Percentiles rank a stretch among this genome's conserved stretches.
phyloP scores from a whole-genome alignment of 2,888 invertebrate species.

The Diogma glabrata region DNA sequence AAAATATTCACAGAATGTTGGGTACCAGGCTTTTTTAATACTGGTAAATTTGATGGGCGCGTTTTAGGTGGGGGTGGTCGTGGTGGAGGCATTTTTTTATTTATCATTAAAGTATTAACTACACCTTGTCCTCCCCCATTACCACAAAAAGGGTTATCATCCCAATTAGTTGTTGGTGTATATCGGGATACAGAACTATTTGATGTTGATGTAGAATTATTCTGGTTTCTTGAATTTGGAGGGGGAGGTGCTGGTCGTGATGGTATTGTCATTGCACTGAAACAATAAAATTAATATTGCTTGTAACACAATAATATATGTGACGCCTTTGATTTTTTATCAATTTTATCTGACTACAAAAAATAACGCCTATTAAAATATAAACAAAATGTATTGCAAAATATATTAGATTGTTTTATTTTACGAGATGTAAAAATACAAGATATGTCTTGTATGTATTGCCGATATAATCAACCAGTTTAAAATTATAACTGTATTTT shows the following conservation, averaged over 20 bases:
- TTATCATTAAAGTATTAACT: constrained; percentile 20
- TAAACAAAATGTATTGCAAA: too few species aligned
- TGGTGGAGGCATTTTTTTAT: constrained; percentile 31
- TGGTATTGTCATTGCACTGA: constrained; percentile 32
- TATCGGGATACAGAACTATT: constrained; percentile 27
- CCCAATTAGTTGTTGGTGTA: constrained; percentile 33
- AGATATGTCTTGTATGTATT: too few species aligned
- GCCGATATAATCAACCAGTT: too few species aligned
- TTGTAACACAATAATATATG: not conserved
- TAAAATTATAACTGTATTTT: too few species aligned
- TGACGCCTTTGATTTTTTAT: not conserved
- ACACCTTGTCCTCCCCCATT: constrained; percentile 15
- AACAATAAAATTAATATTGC: not conserved
- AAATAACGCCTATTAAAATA: too few species aligned
- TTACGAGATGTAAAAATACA: too few species aligned
- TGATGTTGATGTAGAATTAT: constrained; percentile 25
- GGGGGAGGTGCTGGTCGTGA: constrained; percentile 36
- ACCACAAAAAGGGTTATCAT: constrained; percentile 29
- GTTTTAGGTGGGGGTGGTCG: constrained; percentile 32
- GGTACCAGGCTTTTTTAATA: constrained; percentile 17
- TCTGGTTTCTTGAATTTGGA: constrained; percentile 21
- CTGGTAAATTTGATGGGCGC: constrained; percentile 5
- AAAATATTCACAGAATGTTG: constrained; percentile 29
- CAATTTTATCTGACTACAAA: not conserved
- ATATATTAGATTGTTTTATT: too few species aligned